Evolutionary conservation across 2,797 vertebrate genomes (phyloP), one percentile per base, ranked within the genome.

Genomic region (Neostethus bicornis): DNA sequence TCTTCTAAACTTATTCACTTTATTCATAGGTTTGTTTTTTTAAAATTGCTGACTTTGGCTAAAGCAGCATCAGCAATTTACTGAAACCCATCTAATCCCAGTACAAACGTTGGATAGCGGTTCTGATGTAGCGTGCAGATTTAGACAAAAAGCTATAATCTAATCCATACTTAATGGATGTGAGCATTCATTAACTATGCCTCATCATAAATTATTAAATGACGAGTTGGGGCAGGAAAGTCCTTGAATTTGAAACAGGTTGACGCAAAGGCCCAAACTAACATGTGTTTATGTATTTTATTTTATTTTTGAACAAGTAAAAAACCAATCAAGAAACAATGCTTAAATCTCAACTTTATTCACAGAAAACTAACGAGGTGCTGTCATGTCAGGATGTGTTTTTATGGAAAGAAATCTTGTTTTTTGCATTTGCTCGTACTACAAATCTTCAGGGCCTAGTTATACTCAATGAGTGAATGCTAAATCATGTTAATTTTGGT

Each of bases 11-110:
- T 35, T 4, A 7, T 38, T 16, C 35, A 38, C 16, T 16, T 38
- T 17, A 16, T 16, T 38, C 17, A 7, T 16, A 8, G 7, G 19
- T 21, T 37, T 44, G 20, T 61, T 2, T 42, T 17, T 20, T 44
- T 1, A 32, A 66, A 50, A 66, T 55, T 23, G 28, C 21, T 44
- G 47, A 39, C 32, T 32, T 48, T 43, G 48, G 38, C 63, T 75
- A 61, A 79, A 78, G 63, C 66, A 71, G 51, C 47, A 51, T 64
- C 31, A 51, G 17, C 75, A 75, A 83, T 83, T 79, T 67, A 38
- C 11, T 61, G 38, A 54, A 66, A 9, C 49, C 58, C 2, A 2
- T 66, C 41, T 72, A 77, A 78, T 75, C 61, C 41, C 39, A 51
- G 21, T 41, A 60, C 55, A 34, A 45, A 47, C 10, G 23, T n/a